phyloP scores from a whole-genome alignment of 2,113 vertebrate species.

The Pedetes capensis region DNA sequence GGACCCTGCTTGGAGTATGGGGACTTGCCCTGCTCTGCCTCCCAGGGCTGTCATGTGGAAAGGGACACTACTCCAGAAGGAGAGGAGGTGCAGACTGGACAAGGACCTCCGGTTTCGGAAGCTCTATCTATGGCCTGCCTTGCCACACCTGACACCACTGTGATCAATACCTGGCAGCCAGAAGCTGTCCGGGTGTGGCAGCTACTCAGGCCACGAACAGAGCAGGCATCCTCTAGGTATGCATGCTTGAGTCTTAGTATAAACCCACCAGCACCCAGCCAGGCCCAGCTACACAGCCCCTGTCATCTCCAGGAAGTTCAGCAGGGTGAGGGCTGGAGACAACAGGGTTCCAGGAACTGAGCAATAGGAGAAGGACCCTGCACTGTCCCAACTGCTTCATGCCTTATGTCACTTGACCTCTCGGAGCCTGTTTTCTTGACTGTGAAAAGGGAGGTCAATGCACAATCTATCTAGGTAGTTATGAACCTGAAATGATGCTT shows the following conservation, averaged over 20 bases:
- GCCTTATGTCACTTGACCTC: background rate
- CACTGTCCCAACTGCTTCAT: background rate
- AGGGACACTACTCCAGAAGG: background rate
- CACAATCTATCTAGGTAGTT: background rate
- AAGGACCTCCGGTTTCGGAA: conserved; percentile 13
- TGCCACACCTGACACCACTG: background rate
- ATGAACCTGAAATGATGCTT: background rate
- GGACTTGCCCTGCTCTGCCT: background rate
- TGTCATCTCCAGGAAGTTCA: background rate
- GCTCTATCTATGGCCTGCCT: background rate
- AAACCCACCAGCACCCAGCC: background rate
- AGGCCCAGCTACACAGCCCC: background rate
- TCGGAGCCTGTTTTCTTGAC: conserved; percentile 37
- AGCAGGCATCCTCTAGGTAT: background rate
- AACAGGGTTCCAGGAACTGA: background rate
- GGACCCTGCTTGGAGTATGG: background rate
- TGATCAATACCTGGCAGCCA: background rate
- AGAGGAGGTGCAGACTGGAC: background rate
- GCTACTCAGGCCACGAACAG: background rate
- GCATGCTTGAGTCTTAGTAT: background rate
- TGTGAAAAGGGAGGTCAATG: background rate
- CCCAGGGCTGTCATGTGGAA: background rate
- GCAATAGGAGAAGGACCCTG: background rate
- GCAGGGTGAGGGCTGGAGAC: background rate
- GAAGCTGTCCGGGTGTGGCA: background rate